Evolutionary conservation across 1,140 invertebrate species (phyloP).

Genomic region (Heliothis virescens): DNA sequence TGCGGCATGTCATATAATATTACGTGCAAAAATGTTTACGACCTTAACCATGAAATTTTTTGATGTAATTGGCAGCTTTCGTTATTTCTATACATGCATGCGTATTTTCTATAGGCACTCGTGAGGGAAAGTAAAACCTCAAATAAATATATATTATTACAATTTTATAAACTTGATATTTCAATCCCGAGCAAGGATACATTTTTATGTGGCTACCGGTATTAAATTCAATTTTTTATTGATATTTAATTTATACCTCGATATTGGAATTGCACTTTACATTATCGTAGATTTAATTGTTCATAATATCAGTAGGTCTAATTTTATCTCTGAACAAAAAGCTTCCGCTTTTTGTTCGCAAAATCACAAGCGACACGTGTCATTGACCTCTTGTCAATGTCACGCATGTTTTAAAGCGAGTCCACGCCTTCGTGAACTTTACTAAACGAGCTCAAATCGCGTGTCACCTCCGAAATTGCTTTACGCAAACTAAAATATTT

Average conservation of each 20-base stretch:
- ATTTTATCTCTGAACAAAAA: conserved; percentile 6
- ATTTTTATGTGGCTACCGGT: background rate
- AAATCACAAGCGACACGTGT: background rate
- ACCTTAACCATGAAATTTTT: background rate
- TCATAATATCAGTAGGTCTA: background rate
- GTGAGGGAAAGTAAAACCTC: too few species aligned
- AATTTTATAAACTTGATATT: background rate
- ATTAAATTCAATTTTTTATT: background rate
- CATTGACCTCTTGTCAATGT: conserved; percentile 21
- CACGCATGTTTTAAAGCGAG: conserved; percentile 25
- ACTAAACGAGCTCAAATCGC: conserved; percentile 36
- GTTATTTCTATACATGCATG: too few species aligned
- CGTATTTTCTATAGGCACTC: too few species aligned
- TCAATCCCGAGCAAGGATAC: background rate
- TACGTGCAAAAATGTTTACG: background rate
- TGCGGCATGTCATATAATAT: background rate
- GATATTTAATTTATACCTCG: background rate
- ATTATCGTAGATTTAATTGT: background rate
- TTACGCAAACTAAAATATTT: conserved; percentile 1
- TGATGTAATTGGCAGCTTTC: too few species aligned
- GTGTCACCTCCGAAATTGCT: conserved; percentile 27
- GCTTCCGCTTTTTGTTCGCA: conserved; percentile 29
- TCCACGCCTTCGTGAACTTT: conserved; percentile 40
- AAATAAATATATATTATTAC: too few species aligned
- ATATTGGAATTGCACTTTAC: background rate